Percentiles rank a stretch among this genome's conserved stretches.
Evolutionary conservation across 2,888 invertebrate genomes (phyloP).

Genomic region (Hydrotaea diabolus): DNA sequence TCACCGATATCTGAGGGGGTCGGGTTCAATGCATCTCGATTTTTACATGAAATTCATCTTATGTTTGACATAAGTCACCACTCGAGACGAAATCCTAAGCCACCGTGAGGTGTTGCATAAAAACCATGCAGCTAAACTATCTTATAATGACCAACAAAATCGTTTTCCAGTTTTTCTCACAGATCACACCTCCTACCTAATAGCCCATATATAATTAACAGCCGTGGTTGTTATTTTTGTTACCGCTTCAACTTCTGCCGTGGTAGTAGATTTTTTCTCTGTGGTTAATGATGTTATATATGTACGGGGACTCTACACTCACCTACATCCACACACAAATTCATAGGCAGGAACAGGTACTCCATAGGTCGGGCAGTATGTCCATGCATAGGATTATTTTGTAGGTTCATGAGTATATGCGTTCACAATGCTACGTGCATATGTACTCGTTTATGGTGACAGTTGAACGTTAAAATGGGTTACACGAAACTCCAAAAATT

Average conservation of each 20-base stretch:
- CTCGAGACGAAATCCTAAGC: too few relatives aligned
- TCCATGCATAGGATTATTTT: background rate
- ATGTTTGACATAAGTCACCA: too few relatives aligned
- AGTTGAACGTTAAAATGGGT: too few relatives aligned
- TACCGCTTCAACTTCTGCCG: constrained; percentile 24
- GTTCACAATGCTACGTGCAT: background rate
- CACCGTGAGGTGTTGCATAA: too few relatives aligned
- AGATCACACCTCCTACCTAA: background rate
- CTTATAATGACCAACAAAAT: too few relatives aligned
- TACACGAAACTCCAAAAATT: too few relatives aligned
- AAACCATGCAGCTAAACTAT: too few relatives aligned
- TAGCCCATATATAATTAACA: background rate
- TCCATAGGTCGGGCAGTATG: background rate
- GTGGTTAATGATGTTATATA: constrained; percentile 35
- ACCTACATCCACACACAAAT: background rate
- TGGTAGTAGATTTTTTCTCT: constrained; percentile 29
- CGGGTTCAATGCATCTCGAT: too few relatives aligned
- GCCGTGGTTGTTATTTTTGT: background rate
- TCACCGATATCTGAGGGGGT: too few relatives aligned
- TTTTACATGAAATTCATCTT: too few relatives aligned
- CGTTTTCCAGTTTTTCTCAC: background rate
- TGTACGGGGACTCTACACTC: background rate
- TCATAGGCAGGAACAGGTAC: background rate
- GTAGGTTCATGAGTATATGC: background rate
- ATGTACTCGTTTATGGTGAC: background rate